Conservation (phyloP, 2,888 invertebrate species). For the Noctua janthina region DNA sequence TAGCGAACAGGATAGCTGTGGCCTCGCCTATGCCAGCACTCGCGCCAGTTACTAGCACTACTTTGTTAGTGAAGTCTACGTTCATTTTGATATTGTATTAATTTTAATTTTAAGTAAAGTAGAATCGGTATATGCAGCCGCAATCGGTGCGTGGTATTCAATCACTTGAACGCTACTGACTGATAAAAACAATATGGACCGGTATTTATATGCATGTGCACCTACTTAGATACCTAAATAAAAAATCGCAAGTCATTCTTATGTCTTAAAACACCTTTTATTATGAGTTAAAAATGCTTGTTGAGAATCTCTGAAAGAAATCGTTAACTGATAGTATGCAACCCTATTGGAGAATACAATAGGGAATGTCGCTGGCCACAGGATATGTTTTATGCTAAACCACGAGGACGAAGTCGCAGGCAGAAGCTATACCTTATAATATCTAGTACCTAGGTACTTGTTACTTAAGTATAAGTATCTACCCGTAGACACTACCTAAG, state of each 20-base stretch:
- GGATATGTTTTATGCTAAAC: not conserved
- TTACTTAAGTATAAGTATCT: not conserved
- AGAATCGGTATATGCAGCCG: not conserved
- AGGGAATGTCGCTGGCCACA: not conserved
- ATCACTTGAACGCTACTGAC: not conserved
- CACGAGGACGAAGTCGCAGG: not conserved
- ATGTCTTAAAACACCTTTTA: not conserved
- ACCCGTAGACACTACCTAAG: not conserved
- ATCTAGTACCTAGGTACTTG: not conserved
- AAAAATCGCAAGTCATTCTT: not conserved
- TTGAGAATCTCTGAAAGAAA: not conserved
- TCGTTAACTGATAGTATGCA: no score
- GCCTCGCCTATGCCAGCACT: constrained; percentile 75
- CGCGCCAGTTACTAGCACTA: constrained; percentile 75
- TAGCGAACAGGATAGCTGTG: constrained; percentile 71
- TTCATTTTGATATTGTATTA: constrained; percentile 8
- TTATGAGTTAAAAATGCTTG: not conserved
- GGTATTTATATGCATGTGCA: not conserved
- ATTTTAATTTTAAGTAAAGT: not conserved
- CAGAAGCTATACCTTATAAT: not conserved
- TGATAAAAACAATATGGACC: not conserved
- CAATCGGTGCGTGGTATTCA: not conserved
- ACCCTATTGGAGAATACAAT: not conserved
- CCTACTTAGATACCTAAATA: not conserved
- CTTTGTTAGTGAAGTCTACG: constrained; percentile 70